phyloP scores from a whole-genome alignment of 2,113 vertebrate genomes.

The Carollia perspicillata region DNA sequence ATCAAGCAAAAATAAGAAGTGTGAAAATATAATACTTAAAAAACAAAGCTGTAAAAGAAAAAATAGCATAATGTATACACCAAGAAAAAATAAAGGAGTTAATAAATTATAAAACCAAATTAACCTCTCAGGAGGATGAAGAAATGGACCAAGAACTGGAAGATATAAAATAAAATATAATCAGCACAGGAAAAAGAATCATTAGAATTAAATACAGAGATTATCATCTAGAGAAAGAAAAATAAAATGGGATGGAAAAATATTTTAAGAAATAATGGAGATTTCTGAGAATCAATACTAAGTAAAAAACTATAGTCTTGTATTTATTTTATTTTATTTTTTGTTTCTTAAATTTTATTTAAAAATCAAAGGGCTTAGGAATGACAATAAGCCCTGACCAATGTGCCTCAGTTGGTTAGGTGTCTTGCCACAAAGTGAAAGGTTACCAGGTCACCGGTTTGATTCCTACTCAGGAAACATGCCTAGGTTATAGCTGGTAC shows the following conservation, averaged over 20 bases:
- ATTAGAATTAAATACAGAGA: background rate
- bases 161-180: background rate
- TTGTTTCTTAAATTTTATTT: background rate
- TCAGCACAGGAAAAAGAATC: background rate
- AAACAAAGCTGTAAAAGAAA: background rate
- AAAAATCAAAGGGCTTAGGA: background rate
- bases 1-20: background rate
- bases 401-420: no score
- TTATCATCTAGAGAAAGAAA: background rate
- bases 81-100: background rate
- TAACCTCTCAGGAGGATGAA: background rate
- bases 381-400: background rate
- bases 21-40: background rate
- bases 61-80: background rate
- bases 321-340: background rate
- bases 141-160: background rate
- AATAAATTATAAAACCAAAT: background rate
- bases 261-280: background rate
- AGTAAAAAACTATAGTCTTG: background rate
- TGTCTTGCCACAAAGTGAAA: no score
- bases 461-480: no score
- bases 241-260: background rate
- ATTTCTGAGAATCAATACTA: background rate
- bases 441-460: no score
- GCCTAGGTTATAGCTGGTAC: no score